These are phyloP conservation scores for Haliclona indistincta DNA, from an alignment of 37 sponge, comb jelly and placozoan genomes.

Conservation along the genomic window DNA sequence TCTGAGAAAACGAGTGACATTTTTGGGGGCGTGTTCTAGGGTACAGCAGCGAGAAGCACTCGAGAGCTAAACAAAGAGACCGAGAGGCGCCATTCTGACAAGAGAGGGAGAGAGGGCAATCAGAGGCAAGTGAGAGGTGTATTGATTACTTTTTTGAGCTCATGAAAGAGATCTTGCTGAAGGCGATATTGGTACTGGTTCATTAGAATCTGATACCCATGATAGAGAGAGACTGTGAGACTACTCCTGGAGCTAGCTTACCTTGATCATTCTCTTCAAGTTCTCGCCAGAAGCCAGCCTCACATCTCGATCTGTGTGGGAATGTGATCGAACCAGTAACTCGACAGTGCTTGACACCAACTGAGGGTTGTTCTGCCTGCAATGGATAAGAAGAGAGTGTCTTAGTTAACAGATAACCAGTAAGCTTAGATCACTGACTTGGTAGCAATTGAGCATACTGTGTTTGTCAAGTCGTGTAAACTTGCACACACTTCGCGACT, in stretches of 20 bases:
- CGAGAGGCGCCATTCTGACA: constrained; percentile 57
- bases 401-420: neutral
- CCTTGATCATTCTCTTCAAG: constrained; percentile 58
- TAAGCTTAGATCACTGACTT: neutral
- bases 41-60: constrained; percentile 52
- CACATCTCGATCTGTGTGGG: constrained; percentile 27
- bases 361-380: constrained; percentile 10
- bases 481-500: constrained; percentile 40
- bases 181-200: constrained; percentile 24
- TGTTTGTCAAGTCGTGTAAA: constrained; percentile 25
- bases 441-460: constrained; percentile 18
- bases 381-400: neutral
- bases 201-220: constrained; percentile 47
- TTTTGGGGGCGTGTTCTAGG: constrained; percentile 38
- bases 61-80: constrained; percentile 49
- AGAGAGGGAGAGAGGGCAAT: neutral
- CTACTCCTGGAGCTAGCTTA: neutral
- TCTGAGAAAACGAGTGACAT: constrained; percentile 29
- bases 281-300: constrained; percentile 49
- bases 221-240: too few species aligned
- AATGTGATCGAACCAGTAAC: constrained; percentile 46
- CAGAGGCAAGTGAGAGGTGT: neutral
- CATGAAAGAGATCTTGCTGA: constrained; percentile 60
- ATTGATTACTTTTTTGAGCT: constrained; percentile 53
- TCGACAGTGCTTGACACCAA: constrained; percentile 37